Conservation (phyloP, 1,140 invertebrate species). For the Aleiodes sp. region DNA sequence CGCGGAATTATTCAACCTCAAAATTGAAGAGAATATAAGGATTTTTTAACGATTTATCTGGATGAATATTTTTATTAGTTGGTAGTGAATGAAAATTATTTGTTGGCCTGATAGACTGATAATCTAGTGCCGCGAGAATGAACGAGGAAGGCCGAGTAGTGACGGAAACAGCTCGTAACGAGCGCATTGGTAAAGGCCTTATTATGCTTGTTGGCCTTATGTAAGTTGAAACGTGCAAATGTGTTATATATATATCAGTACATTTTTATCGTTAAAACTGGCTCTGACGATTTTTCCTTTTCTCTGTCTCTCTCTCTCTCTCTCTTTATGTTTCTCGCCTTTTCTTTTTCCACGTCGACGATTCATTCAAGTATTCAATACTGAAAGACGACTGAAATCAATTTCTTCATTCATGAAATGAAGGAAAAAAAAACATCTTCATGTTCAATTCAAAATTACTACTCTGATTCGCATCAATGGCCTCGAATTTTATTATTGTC, state of each 20-base stretch:
- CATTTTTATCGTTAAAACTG: background rate
- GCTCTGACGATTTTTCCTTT: background rate
- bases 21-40: background rate
- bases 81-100: slow-evolving; percentile 1
- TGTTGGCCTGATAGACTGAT: slow-evolving; percentile 4
- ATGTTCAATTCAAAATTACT: background rate
- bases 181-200: slow-evolving; percentile 6
- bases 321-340: background rate
- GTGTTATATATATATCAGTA: background rate
- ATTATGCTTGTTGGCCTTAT: slow-evolving; percentile 3
- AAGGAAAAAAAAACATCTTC: too few species aligned
- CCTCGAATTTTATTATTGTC: background rate
- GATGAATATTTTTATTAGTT: background rate
- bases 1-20: background rate
- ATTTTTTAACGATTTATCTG: too few species aligned
- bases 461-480: background rate
- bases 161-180: slow-evolving; percentile 12
- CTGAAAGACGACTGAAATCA: background rate
- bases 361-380: background rate
- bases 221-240: background rate
- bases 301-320: background rate
- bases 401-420: background rate
- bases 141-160: slow-evolving; percentile 8
- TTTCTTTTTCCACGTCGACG: background rate
- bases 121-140: slow-evolving; percentile 7